Base-by-base conservation (phyloP, 1,140 invertebrate genomes). In the Ceratina japonica region DNA sequence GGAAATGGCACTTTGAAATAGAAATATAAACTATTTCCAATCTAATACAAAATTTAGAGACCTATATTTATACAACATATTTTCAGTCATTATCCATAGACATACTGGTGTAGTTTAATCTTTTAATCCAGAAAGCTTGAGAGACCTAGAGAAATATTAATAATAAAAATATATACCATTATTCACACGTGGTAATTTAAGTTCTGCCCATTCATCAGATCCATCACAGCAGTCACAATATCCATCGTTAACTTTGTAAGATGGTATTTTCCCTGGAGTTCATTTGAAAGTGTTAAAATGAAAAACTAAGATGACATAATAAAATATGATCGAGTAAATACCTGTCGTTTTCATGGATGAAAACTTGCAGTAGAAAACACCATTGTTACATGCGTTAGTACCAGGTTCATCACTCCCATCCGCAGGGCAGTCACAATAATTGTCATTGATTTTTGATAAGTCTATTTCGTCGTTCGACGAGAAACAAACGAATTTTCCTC, bases 191-290 rank as follows among this genome's bases (percentile, higher is more conserved):
- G 81, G 64, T 22, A 84, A 58, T 31, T 65, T 64, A 65, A 84
- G 61, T 80, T 87, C 84, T 20, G 82, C 49, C 94, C 94, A 95
- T 89, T 97, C 96, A 90, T 97, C 96, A 56, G 95, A 96, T 44
- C 96, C 96, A 92, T 97, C 96, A 91, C 96, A 97, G 94, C 97
- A 97, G 90, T 97, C 98, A 94, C 98, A 99, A 75, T 98, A 96
- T 18, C 97, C 96, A 94, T 99, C 98, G 92, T 98, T 98, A 0
- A 99, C 96, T 89, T 96, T 94, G 31, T 94, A 94, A 2, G 95
- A 95, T 49, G 94, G 93, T 82, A 97, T 93, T 69, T 74, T 88
- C 22, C 4, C 87, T 89, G 37, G 71, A 80, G 83, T 63, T 76
- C 72, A 15, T 84, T 80, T 61, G 10, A 68, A 64, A 22, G 44